These are phyloP conservation scores for Oxyteleia sp. DNA, from an alignment of 2,888 invertebrate genomes.

Conservation along the genomic window DNA sequence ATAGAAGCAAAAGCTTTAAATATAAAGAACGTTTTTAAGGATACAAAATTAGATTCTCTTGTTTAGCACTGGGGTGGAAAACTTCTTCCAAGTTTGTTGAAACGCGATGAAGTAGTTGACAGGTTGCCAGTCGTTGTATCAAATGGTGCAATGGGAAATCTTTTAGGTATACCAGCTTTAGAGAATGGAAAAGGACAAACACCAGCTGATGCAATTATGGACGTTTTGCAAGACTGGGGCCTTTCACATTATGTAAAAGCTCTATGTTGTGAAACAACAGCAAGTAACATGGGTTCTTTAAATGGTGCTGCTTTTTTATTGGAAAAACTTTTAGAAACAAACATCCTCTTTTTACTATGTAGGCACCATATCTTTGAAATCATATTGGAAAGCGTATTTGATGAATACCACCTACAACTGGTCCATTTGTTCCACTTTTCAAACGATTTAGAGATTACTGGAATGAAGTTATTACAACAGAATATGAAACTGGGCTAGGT, in stretches of 20 bases:
- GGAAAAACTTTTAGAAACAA: constrained; percentile 72
- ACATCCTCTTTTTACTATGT: constrained; percentile 59
- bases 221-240: constrained; percentile 22
- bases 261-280: too few relatives aligned
- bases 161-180: constrained; percentile 43
- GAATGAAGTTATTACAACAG: constrained; percentile 1
- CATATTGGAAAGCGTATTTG: constrained; percentile 25
- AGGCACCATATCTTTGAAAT: constrained; percentile 34
- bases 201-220: constrained; percentile 37
- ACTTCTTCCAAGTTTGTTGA: constrained; percentile 33
- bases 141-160: constrained; percentile 8
- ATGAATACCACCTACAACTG: constrained; percentile 22
- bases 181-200: constrained; percentile 33
- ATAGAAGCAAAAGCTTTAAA: too few relatives aligned
- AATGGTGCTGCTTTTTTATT: constrained; percentile 72
- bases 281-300: too few relatives aligned
- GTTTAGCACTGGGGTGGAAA: constrained; percentile 57
- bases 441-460: constrained; percentile 29
- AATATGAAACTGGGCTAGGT: constrained; percentile 21
- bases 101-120: constrained; percentile 24
- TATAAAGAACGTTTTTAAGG: neutral
- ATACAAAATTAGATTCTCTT: neutral
- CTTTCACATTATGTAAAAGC: too few relatives aligned
- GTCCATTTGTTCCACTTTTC: constrained; percentile 36
- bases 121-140: constrained; percentile 31